These are phyloP conservation scores for Rhegmatorhina hoffmannsi DNA, from an alignment of 2,113 vertebrate species.

Conservation along the genomic window DNA sequence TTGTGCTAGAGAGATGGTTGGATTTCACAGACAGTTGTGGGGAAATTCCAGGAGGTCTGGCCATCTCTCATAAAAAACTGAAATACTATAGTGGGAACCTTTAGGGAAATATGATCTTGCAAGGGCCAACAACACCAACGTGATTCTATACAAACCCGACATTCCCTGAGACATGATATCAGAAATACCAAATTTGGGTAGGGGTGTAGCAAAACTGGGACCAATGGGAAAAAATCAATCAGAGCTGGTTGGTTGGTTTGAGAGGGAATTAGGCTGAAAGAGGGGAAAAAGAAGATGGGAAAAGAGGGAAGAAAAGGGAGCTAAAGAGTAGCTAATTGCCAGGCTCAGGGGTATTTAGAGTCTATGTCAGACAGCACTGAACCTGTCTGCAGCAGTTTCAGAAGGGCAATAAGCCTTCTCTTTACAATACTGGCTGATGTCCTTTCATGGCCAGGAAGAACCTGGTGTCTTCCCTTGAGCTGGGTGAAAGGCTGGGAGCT, in stretches of 20 bases:
- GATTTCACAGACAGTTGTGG: neutral
- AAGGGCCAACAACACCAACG: neutral
- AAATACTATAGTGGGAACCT: neutral
- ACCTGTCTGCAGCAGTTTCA: neutral
- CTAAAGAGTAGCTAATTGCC: neutral
- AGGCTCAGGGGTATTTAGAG: neutral
- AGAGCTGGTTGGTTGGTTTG: neutral
- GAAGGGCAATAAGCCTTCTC: neutral
- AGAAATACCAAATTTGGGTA: neutral
- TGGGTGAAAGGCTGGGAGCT: neutral
- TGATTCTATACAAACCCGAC: neutral
- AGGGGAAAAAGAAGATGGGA: accelerated
- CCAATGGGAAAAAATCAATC: neutral
- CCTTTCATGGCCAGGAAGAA: neutral
- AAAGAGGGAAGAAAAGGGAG: neutral
- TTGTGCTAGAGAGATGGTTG: neutral
- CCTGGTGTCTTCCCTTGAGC: accelerated
- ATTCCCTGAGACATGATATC: neutral
- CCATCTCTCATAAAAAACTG: neutral
- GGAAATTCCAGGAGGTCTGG: neutral
- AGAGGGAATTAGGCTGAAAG: neutral
- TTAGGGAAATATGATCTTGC: neutral
- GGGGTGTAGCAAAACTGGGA: neutral
- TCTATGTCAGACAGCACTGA: neutral
- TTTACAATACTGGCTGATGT: neutral